Evolutionary conservation across 2,113 vertebrate species (phyloP).

Genomic region (Amblyopsis rosae): DNA sequence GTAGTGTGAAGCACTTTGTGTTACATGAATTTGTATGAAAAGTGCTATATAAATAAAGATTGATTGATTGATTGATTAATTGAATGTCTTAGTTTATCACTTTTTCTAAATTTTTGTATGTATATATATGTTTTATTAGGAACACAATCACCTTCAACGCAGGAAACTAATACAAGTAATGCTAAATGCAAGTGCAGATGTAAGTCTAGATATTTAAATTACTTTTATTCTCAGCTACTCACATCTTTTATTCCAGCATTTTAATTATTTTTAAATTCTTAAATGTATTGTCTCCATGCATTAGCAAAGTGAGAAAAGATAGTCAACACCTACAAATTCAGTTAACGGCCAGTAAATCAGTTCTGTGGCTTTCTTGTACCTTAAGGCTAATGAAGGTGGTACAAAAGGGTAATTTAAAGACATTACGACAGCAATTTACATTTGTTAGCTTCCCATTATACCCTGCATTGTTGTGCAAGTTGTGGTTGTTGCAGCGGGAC

Average conservation of each 20-base stretch:
- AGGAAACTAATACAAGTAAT: slow-evolving; percentile 13
- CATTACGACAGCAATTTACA: slow-evolving; percentile 50
- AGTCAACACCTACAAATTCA: slow-evolving; percentile 28
- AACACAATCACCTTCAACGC: slow-evolving; percentile 25
- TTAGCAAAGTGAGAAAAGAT: slow-evolving; percentile 47
- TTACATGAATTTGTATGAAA: no score
- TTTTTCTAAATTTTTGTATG: no score
- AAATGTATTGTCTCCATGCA: not conserved
- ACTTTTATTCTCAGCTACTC: not conserved
- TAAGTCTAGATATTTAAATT: slow-evolving; percentile 28
- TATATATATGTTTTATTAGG: slow-evolving; percentile 1
- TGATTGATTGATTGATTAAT: no score
- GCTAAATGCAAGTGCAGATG: slow-evolving; percentile 26
- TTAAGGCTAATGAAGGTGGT: slow-evolving; percentile 36
- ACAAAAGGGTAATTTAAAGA: slow-evolving; percentile 27
- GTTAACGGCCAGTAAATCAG: slow-evolving; percentile 31
- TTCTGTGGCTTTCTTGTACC: slow-evolving; percentile 10
- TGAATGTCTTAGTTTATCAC: no score
- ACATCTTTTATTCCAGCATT: slow-evolving; percentile 9
- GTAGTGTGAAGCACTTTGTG: no score
- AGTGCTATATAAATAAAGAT: no score
- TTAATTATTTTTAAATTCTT: not conserved
- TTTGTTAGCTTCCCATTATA: slow-evolving; percentile 49
- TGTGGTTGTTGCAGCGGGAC: slow-evolving; percentile 39
- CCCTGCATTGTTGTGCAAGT: slow-evolving; percentile 54